Base-by-base conservation (phyloP, 1,140 invertebrate species). In the Latrodectus geometricus region DNA sequence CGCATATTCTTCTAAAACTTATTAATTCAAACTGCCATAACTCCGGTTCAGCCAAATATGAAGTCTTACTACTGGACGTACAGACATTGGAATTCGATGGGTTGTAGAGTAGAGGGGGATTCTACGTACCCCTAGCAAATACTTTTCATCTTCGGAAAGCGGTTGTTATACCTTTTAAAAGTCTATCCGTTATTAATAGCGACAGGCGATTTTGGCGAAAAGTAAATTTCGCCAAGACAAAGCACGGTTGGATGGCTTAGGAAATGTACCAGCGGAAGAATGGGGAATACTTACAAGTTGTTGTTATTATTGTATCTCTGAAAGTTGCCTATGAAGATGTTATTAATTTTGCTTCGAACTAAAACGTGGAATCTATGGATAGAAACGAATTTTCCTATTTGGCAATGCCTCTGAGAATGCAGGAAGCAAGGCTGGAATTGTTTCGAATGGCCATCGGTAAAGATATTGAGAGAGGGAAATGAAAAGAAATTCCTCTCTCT, bases 1-100 rank as follows among this genome's bases (percentile, higher is more conserved):
- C 17, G 50, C n/a, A 20, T 76, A n/a, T 79, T 79, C 77, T 79
- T 79, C 77, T 61, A 79, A 65, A 83, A 49, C 69, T 83, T 83
- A 83, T 83, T 83, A 83, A 83, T 83, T 83, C 80, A 20, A 52
- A 74, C 70, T 74, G 72, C 80, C 80, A 83, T 83, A 83, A 74
- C 80, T 83, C 52, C 54, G 66, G 52, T 17, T 83, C 70, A 83
- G n/a, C 70, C 80, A 74, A 49, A 83, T 83, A 83, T 83, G 80
- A 74, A 83, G 52, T 49, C 20, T 69, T 69, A 9, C 70, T 35
- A n/a, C 23, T 35, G 7, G 12, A 15, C 23, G n/a, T 2, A 21
- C 70, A 15, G 48, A 23, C 70, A 73, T 35, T 35, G 20, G 66
- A 21, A 35, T 65, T 70, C 21, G 49, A 35, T 12, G 52, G 12